phyloP scores from a whole-genome alignment of 2,888 invertebrate species.

The Reticulitermes lucifugus region DNA sequence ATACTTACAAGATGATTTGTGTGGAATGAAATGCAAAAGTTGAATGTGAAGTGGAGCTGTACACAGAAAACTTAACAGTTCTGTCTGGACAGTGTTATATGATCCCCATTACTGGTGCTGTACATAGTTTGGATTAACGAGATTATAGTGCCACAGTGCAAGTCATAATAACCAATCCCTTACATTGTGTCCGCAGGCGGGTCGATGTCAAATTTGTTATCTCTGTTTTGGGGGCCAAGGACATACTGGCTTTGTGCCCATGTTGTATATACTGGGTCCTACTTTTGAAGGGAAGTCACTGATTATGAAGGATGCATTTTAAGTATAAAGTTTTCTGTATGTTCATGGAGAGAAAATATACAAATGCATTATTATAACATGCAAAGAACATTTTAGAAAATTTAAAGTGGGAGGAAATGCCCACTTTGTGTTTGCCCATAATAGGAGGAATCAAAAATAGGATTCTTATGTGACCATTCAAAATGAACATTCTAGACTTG shows the following conservation, averaged over 20 bases:
- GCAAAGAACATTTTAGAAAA: slow-evolving; percentile 9
- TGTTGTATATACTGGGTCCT: slow-evolving; percentile 26
- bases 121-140: slow-evolving; percentile 21
- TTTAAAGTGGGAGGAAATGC: neutral
- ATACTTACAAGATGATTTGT: slow-evolving; percentile 27
- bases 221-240: slow-evolving; percentile 40
- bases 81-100: slow-evolving; percentile 1
- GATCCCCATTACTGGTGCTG: slow-evolving; percentile 17
- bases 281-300: neutral
- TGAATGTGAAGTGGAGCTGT: neutral
- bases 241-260: slow-evolving; percentile 20
- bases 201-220: slow-evolving; percentile 35
- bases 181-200: slow-evolving; percentile 44
- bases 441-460: slow-evolving; percentile 11
- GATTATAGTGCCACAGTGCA: neutral
- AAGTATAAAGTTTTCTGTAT: slow-evolving; percentile 12
- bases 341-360: slow-evolving; percentile 10
- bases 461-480: slow-evolving; percentile 4
- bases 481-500: neutral
- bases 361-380: slow-evolving; percentile 1
- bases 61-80: neutral
- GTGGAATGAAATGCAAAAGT: slow-evolving; percentile 21
- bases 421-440: slow-evolving; percentile 13
- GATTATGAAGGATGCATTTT: slow-evolving; percentile 8
- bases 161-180: slow-evolving; percentile 11